These are phyloP conservation scores for Enoplosus armatus DNA, from an alignment of 2,797 vertebrate genomes.

Conservation along the genomic window DNA sequence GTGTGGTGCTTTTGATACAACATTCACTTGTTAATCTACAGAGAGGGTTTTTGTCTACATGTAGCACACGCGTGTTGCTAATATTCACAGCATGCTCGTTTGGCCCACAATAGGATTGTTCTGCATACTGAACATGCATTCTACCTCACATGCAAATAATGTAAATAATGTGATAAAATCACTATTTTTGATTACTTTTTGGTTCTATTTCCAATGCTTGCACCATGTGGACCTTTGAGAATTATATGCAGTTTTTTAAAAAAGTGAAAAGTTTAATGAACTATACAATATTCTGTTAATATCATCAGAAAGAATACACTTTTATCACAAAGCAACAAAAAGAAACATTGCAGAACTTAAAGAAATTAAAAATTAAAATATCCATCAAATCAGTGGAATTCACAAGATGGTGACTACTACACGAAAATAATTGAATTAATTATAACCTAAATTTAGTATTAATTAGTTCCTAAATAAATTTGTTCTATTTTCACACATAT, in stretches of 20 bases:
- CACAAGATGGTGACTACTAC: not conserved
- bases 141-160: constrained; percentile 1
- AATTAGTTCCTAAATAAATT: too few relatives aligned
- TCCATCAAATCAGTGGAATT: not conserved
- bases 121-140: not conserved
- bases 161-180: not conserved
- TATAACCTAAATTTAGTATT: not conserved
- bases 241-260: not conserved
- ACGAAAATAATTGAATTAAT: not conserved
- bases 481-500: too few relatives aligned
- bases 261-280: not conserved
- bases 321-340: not conserved
- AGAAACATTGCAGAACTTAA: not conserved
- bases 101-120: constrained; percentile 17
- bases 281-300: not conserved
- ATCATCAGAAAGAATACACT: not conserved
- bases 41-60: constrained; percentile 18
- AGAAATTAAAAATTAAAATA: not conserved
- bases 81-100: constrained; percentile 8
- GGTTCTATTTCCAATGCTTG: not conserved
- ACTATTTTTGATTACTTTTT: not conserved
- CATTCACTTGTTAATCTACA: constrained; percentile 15
- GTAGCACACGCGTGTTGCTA: not conserved
- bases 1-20: constrained; percentile 10
- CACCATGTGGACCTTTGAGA: not conserved